Conservation (phyloP, 1,140 invertebrate species). For the Schlechtendalia chinensis region DNA sequence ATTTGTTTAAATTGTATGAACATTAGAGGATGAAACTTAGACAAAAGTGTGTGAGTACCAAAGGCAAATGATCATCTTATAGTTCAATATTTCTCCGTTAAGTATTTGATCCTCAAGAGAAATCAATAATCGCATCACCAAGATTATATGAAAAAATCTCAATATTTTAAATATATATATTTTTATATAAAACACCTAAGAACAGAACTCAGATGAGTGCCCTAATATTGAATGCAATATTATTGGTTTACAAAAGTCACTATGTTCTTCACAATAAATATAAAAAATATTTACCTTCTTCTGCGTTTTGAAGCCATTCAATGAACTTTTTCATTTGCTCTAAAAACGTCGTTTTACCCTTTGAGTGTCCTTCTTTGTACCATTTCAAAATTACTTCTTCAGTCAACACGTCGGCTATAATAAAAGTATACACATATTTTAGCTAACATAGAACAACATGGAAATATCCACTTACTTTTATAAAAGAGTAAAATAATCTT, state of each 20-base stretch:
- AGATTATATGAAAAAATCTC: no score
- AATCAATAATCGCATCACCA: slow-evolving; percentile 22
- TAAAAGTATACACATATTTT: neutral
- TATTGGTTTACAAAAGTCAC: no score
- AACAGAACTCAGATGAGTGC: no score
- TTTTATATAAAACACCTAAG: no score
- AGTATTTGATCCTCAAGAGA: slow-evolving; percentile 34
- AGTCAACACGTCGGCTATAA: slow-evolving; percentile 77
- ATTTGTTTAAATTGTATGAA: slow-evolving; percentile 2
- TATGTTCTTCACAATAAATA: no score
- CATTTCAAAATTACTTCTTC: slow-evolving; percentile 91
- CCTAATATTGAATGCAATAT: no score
- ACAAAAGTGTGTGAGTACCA: slow-evolving; percentile 33
- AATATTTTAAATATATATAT: no score
- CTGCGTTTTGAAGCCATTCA: slow-evolving; percentile 94
- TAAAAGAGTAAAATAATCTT: slow-evolving; percentile 95
- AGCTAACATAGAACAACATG: neutral
- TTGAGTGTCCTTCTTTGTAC: slow-evolving; percentile 90
- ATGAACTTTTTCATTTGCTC: slow-evolving; percentile 97
- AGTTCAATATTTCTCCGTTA: neutral
- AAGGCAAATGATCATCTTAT: slow-evolving; percentile 31
- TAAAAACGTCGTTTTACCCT: slow-evolving; percentile 94
- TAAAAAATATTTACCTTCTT: slow-evolving; percentile 66
- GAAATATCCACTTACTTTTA: slow-evolving; percentile 68
- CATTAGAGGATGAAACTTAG: slow-evolving; percentile 42